Evolutionary conservation across 30 jellyfish, hydroid and myxozoan genomes (phyloP).

Genomic region (Aurelia sp.): DNA sequence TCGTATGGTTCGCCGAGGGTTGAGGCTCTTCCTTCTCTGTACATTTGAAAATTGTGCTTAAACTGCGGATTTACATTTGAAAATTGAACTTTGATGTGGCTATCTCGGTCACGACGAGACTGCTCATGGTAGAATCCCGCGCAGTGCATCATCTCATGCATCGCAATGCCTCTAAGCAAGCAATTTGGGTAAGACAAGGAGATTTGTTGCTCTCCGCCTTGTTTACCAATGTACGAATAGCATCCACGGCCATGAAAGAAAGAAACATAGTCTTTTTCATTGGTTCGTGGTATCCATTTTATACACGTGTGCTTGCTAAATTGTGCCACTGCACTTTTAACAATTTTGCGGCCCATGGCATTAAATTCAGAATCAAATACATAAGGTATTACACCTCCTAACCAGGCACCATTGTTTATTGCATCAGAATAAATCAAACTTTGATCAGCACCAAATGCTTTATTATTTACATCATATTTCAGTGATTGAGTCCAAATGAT

Average conservation of each 20-base stretch:
- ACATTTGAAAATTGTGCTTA: conserved; percentile 74
- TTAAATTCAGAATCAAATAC: too few relatives aligned
- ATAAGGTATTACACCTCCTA: too few relatives aligned
- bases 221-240: conserved; percentile 86
- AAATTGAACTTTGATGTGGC: conserved; percentile 10
- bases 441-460: too few relatives aligned
- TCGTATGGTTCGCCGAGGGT: conserved; percentile 84
- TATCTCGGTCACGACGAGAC: conserved; percentile 56
- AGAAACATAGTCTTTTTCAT: conserved; percentile 58
- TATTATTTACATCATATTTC: too few relatives aligned
- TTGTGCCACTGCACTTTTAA: conserved; percentile 75
- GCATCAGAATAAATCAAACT: too few relatives aligned
- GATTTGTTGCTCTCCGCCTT: conserved; percentile 82
- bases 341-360: conserved; percentile 33
- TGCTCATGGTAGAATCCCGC: conserved; percentile 73
- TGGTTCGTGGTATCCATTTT: conserved; percentile 76
- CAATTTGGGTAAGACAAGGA: conserved; percentile 81
- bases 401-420: too few relatives aligned
- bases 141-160: conserved; percentile 94
- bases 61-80: conserved; percentile 35
- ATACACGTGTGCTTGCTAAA: conserved; percentile 76
- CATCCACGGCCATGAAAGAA: conserved; percentile 89
- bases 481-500: too few relatives aligned
- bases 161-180: conserved; percentile 73
- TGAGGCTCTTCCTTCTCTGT: conserved; percentile 85